Evolutionary conservation across 2,888 invertebrate species (phyloP), one percentile per base, ranked within the genome.

Genomic region (Mongoloraphidia duomilia): DNA sequence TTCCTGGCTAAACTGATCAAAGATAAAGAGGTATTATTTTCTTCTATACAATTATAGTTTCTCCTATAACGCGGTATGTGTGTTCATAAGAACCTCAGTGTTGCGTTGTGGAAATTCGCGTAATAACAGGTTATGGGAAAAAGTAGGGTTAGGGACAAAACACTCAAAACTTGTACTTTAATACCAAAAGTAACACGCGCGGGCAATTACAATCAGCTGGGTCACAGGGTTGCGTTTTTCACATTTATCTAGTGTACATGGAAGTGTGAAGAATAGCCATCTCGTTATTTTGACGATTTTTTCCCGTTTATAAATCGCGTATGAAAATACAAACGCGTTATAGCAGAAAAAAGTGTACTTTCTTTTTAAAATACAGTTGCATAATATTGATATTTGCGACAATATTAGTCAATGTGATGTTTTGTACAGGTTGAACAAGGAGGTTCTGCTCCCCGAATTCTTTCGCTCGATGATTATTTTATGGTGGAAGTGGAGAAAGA

Each of bases 391-490:
- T 46, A 10, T 9, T 11, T n/a, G 11, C 5, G 11, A 39, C n/a
- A 33, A n/a, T 3, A 26, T 26, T 47, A 46, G 50, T 51, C n/a
- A 17, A 13, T n/a, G 14, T 9, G 39, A 36, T 50, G 52, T 41
- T 44, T 46, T 54, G 52, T 51, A 26, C 53, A 68, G 68, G 79
- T 88, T 1, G 87, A 89, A 64, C 80, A 84, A 68, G 86, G 88
- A 39, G 92, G 91, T 6, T 82, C 84, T 50, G 84, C 90, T n/a
- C 92, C 89, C 0, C 76, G 95, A 56, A 90, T 96, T 61, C 74
- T 96, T 61, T 92, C 91, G 52, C 77, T 96, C 52, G 95, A 96
- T 65, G 95, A 96, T 69, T 96, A 96, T 68, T 96, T 94, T 62
- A 84, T 94, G 77, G 80, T 86, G 51, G 90, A 90, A 67, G 80